A percentile compares a stretch with the other conserved stretches of the same genome.
phyloP scores from a whole-genome alignment of 2,888 invertebrate genomes.

The Caenorhabditis drosophilae region DNA sequence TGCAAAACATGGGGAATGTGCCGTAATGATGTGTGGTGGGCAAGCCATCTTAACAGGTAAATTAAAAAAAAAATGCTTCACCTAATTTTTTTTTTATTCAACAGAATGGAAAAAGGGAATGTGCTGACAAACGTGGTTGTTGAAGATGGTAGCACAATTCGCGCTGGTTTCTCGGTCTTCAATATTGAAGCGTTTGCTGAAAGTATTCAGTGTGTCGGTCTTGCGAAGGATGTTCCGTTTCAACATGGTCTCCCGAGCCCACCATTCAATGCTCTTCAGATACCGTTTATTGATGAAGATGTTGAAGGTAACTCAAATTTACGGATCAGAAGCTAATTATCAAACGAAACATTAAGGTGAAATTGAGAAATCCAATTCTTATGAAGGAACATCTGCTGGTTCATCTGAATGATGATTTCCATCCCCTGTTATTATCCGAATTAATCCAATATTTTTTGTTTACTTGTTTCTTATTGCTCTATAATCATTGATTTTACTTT shows the following conservation, averaged over 20 bases:
- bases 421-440: slow-evolving; percentile 3
- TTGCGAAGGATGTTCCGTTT: slow-evolving; percentile 27
- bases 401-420: not conserved
- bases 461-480: not conserved
- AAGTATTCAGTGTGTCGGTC: slow-evolving; percentile 26
- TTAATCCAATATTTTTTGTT: not conserved
- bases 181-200: slow-evolving; percentile 40
- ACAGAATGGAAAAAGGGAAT: slow-evolving; percentile 20
- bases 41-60: slow-evolving; percentile 42
- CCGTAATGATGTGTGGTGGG: slow-evolving; percentile 47
- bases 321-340: too few relatives aligned
- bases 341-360: too few relatives aligned
- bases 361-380: slow-evolving; percentile 1
- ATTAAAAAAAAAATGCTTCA: not conserved
- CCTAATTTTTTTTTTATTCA: not conserved
- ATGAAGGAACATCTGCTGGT: not conserved
- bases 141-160: slow-evolving; percentile 14
- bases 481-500: slow-evolving; percentile 12
- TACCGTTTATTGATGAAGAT: slow-evolving; percentile 47
- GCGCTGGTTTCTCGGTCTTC: slow-evolving; percentile 35
- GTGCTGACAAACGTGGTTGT: slow-evolving; percentile 18
- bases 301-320: slow-evolving; percentile 15
- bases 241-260: slow-evolving; percentile 39
- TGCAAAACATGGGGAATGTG: slow-evolving; percentile 44
- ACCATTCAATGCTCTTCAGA: slow-evolving; percentile 22